phyloP scores from a whole-genome alignment of 2,888 invertebrate species.

The Exocentrus adspersus region DNA sequence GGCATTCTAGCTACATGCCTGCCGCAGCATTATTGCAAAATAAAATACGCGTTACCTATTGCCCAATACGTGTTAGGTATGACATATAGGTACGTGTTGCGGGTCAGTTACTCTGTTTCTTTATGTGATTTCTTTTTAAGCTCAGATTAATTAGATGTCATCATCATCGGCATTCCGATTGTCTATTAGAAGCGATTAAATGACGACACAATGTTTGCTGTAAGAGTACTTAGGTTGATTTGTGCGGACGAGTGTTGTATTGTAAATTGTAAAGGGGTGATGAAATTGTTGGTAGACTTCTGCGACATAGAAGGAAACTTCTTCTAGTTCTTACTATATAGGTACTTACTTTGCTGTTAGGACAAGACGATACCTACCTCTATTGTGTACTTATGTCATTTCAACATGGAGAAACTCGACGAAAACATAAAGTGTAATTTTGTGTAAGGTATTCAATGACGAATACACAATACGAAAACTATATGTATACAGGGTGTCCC shows the following conservation, averaged over 20 bases:
- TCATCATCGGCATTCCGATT: not conserved
- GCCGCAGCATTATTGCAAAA: too few relatives aligned
- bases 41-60: not conserved
- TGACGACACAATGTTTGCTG: not conserved
- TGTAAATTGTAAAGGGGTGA: too few relatives aligned
- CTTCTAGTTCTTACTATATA: not conserved
- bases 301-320: not conserved
- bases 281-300: not conserved
- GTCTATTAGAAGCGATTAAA: not conserved
- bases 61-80: not conserved
- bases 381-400: too few relatives aligned
- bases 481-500: too few relatives aligned
- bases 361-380: too few relatives aligned
- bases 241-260: not conserved
- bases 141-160: not conserved
- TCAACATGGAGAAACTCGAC: too few relatives aligned
- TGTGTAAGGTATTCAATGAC: too few relatives aligned
- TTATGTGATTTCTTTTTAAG: not conserved
- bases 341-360: too few relatives aligned
- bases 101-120: not conserved
- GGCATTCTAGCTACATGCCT: too few relatives aligned
- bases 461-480: too few relatives aligned
- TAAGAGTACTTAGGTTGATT: not conserved
- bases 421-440: too few relatives aligned
- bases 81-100: not conserved